A percentile compares a stretch with the other conserved stretches of the same genome.
Evolutionary conservation across 2,797 vertebrate species (phyloP).

Genomic region (Channallabes apus): DNA sequence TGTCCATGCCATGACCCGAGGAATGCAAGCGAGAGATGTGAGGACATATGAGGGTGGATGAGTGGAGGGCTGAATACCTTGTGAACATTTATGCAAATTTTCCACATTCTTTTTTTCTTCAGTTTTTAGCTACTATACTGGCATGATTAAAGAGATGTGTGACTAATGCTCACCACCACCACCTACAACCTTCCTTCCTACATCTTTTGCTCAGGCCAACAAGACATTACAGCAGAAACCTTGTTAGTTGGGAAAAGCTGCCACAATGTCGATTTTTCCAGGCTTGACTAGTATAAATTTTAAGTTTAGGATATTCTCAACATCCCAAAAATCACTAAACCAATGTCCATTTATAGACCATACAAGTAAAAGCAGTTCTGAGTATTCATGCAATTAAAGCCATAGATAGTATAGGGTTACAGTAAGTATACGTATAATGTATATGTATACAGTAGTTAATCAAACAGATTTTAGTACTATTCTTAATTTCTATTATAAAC

Average conservation of each 20-base stretch:
- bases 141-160: slow-evolving; percentile 51
- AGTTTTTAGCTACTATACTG: slow-evolving; percentile 25
- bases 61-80: slow-evolving; percentile 33
- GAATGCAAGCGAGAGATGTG: slow-evolving; percentile 58
- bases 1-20: slow-evolving; percentile 54
- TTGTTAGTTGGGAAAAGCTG: slow-evolving; percentile 9
- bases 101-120: slow-evolving; percentile 63
- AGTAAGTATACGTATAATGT: neutral
- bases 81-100: slow-evolving; percentile 61
- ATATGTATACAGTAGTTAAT: neutral
- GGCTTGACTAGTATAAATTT: slow-evolving; percentile 8
- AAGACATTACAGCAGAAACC: slow-evolving; percentile 10
- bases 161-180: slow-evolving; percentile 36
- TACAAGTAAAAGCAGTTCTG: neutral
- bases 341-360: neutral
- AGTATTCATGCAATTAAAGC: neutral
- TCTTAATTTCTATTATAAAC: neutral
- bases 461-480: neutral
- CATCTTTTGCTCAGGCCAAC: slow-evolving; percentile 9
- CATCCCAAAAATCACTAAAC: neutral
- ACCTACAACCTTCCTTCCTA: slow-evolving; percentile 10
- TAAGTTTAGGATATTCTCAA: neutral
- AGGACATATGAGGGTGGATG: slow-evolving; percentile 37
- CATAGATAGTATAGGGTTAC: neutral
- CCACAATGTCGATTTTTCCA: slow-evolving; percentile 32